A percentile compares a stretch with the other conserved stretches of the same genome.
Conservation (phyloP, 2,888 invertebrate genomes). For the Druceiella hillmani region DNA sequence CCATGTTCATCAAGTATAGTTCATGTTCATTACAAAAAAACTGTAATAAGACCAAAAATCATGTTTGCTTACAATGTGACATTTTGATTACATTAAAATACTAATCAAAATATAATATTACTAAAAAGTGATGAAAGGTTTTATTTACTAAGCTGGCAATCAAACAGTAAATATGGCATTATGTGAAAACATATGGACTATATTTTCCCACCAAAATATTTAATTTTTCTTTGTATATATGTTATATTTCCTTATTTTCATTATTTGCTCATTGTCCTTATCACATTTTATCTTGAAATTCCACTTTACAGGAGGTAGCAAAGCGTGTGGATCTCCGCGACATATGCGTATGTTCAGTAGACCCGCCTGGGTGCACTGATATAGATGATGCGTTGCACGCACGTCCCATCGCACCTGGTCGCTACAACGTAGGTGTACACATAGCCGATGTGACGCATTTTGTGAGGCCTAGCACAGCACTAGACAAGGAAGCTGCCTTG, state of each 20-base stretch:
- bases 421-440: slow-evolving; percentile 81
- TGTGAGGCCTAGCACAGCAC: slow-evolving; percentile 84
- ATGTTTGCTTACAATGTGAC: too few relatives aligned
- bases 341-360: slow-evolving; percentile 88
- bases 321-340: slow-evolving; percentile 80
- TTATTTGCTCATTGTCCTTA: too few relatives aligned
- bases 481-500: slow-evolving; percentile 90
- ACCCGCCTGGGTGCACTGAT: slow-evolving; percentile 98
- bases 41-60: too few relatives aligned
- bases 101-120: too few relatives aligned
- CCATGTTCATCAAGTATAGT: too few relatives aligned
- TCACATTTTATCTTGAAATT: too few relatives aligned
- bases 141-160: too few relatives aligned
- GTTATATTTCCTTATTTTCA: neutral
- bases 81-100: too few relatives aligned
- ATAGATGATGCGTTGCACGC: slow-evolving; percentile 98
- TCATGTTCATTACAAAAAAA: too few relatives aligned
- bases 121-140: too few relatives aligned
- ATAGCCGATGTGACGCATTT: slow-evolving; percentile 99
- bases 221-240: neutral
- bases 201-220: neutral
- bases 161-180: too few relatives aligned
- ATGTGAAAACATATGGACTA: too few relatives aligned
- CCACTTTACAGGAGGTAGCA: slow-evolving; percentile 58
- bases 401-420: slow-evolving; percentile 59